Conservation (phyloP, 53 echinoderm and acorn worm genomes). For the Antedon mediterranea region DNA sequence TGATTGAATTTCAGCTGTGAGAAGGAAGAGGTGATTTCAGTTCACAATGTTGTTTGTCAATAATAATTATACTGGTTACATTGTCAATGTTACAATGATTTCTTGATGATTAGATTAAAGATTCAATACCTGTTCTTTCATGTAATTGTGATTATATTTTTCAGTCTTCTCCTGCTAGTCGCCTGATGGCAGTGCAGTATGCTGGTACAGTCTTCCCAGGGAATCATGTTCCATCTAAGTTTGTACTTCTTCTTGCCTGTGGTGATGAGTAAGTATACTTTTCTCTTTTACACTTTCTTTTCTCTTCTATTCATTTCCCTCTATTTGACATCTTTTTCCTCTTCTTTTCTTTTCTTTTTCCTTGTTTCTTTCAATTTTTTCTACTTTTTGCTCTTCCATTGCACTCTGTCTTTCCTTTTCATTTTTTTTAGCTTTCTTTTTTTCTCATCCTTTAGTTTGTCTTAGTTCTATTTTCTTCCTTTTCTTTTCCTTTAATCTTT, state of each 20-base stretch:
- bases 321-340: background rate
- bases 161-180: constrained; percentile 12
- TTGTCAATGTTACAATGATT: too few species aligned
- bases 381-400: too few species aligned
- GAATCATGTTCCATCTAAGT: constrained; percentile 42
- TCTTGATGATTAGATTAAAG: too few species aligned
- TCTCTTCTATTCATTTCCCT: background rate
- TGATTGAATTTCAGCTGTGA: too few species aligned
- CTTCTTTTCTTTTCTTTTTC: background rate
- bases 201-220: constrained; percentile 44
- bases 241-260: constrained; percentile 30
- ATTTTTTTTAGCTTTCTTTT: background rate
- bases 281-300: background rate
- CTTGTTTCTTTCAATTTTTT: background rate
- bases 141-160: too few species aligned
- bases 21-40: too few species aligned
- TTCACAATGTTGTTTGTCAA: too few species aligned
- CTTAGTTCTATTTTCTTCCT: background rate
- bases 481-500: background rate
- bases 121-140: too few species aligned
- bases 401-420: background rate
- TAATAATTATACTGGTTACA: too few species aligned
- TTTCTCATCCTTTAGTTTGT: background rate
- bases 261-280: constrained; percentile 55
- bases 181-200: constrained; percentile 72